Evolutionary conservation across 2,888 invertebrate genomes (phyloP).

Genomic region (Amblyteles armatorius): DNA sequence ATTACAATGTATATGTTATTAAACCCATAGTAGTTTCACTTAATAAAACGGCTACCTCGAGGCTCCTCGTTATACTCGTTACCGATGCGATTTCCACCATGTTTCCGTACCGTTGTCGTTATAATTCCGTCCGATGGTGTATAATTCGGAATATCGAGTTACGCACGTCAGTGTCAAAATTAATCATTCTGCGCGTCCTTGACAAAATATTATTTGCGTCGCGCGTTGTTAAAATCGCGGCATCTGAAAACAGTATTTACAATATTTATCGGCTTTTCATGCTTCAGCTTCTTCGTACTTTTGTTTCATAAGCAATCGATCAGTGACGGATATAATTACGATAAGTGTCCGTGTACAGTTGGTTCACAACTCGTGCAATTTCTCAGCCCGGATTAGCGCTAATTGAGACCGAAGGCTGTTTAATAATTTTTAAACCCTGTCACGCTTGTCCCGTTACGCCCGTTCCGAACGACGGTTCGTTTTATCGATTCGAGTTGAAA

Average conservation of each 20-base stretch:
- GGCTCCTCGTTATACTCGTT: slow-evolving; percentile 2
- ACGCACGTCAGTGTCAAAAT: neutral
- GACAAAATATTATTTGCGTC: too few species aligned
- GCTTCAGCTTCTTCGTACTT: neutral
- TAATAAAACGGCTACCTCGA: neutral
- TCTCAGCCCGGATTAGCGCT: neutral
- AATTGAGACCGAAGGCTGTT: neutral
- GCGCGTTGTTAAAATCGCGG: neutral
- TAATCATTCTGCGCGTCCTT: neutral
- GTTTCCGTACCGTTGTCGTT: neutral
- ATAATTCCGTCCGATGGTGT: neutral
- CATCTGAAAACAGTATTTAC: neutral
- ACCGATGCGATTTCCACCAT: neutral
- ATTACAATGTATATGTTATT: slow-evolving; percentile 17
- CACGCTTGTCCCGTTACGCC: neutral
- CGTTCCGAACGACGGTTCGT: neutral
- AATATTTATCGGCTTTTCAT: neutral
- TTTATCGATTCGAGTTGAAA: neutral
- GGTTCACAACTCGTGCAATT: neutral
- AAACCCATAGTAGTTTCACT: neutral
- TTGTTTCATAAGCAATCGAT: neutral
- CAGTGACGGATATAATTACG: neutral
- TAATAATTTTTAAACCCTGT: slow-evolving; percentile 2
- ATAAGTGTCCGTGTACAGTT: neutral
- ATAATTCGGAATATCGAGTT: neutral